Evolutionary conservation across 92 coral and sea anemone genomes (phyloP).

Genomic region (Chrysogorgia sp.): DNA sequence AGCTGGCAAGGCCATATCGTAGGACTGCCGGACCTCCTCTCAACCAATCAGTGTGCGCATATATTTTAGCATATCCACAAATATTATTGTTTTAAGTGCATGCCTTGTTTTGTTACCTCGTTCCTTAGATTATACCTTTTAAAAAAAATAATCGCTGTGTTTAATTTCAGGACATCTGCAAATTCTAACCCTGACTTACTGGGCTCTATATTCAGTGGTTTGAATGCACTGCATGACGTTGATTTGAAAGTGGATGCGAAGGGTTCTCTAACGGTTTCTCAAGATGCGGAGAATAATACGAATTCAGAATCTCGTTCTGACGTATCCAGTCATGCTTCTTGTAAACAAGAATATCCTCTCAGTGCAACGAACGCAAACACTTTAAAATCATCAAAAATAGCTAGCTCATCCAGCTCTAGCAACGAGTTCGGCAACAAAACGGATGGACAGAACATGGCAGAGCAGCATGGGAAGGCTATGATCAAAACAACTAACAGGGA

Average conservation of each 20-base stretch:
- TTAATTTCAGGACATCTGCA: slow-evolving; percentile 47
- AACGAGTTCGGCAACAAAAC: background rate
- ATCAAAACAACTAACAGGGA: background rate
- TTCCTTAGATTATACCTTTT: background rate
- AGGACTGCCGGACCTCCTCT: too few relatives aligned
- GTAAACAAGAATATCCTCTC: too few relatives aligned
- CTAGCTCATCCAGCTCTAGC: background rate
- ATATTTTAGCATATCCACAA: too few relatives aligned
- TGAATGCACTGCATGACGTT: slow-evolving; percentile 69
- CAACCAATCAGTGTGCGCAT: too few relatives aligned
- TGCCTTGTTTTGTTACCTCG: too few relatives aligned
- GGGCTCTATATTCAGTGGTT: slow-evolving; percentile 81
- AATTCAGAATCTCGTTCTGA: background rate
- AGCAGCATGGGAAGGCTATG: background rate
- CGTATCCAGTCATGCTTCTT: background rate
- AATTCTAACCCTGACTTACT: slow-evolving; percentile 73
- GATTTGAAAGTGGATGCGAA: slow-evolving; percentile 6
- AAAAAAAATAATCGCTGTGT: background rate
- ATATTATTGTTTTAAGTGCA: too few relatives aligned
- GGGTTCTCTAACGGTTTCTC: slow-evolving; percentile 55
- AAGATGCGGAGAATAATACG: slow-evolving; percentile 65
- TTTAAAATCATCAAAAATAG: background rate
- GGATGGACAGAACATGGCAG: too few relatives aligned
- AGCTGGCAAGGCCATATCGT: too few relatives aligned
- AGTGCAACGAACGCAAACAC: too few relatives aligned